Percentiles rank a stretch among this genome's conserved stretches.
phyloP scores from a whole-genome alignment of 2,888 invertebrate genomes.

The Campoletis raptor region DNA sequence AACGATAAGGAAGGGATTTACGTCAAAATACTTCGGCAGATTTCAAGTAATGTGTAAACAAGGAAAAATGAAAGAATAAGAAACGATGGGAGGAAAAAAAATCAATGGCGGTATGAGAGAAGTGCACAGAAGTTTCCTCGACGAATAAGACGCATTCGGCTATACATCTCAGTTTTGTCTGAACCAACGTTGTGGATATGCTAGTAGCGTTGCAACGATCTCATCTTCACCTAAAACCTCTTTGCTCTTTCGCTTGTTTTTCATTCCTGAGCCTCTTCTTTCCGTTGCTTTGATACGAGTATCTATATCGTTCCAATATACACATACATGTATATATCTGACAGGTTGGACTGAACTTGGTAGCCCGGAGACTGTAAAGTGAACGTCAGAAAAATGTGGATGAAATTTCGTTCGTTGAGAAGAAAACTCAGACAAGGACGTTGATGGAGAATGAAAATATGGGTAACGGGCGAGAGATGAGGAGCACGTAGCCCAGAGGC shows the following conservation, averaged over 20 bases:
- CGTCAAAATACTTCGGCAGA: constrained; percentile 59
- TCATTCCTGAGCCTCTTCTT: constrained; percentile 17
- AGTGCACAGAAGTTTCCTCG: constrained; percentile 42
- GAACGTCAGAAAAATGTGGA: constrained; percentile 49
- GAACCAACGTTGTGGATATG: constrained; percentile 59
- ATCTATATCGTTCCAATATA: background rate
- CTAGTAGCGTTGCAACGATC: constrained; percentile 68
- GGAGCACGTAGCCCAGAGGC: constrained; percentile 39
- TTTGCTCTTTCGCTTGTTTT: constrained; percentile 65
- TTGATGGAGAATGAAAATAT: constrained; percentile 40
- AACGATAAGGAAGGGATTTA: constrained; percentile 21
- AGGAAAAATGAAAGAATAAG: constrained; percentile 33
- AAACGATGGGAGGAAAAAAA: constrained; percentile 43
- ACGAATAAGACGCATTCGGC: constrained; percentile 5
- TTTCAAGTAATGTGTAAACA: constrained; percentile 52
- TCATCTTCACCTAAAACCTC: constrained; percentile 65
- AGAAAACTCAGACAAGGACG: constrained; percentile 41
- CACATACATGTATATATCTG: background rate
- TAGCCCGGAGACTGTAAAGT: constrained; percentile 26
- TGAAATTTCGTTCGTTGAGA: constrained; percentile 44
- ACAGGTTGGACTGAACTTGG: constrained; percentile 13
- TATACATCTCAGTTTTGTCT: constrained; percentile 33
- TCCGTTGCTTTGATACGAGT: constrained; percentile 52
- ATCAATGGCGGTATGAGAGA: constrained; percentile 24
- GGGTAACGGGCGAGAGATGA: constrained; percentile 3